Base-by-base conservation (phyloP, 2,113 vertebrate species). In the Hydropotes inermis region DNA sequence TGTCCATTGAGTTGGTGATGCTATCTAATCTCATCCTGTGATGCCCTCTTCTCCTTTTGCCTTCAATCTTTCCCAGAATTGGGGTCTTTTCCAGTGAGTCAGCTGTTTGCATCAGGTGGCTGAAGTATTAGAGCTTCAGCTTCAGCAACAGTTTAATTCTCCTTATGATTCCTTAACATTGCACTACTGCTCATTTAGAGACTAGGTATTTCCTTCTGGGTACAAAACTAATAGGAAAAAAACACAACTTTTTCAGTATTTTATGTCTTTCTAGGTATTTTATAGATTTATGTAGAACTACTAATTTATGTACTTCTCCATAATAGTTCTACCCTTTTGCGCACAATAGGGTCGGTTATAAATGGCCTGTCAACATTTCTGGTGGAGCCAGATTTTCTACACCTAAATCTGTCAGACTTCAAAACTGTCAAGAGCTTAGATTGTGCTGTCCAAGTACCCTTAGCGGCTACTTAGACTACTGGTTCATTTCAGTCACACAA, bases 281-380 rank as follows among this genome's bases (percentile, higher is more conserved):
- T 90, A 39, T 86, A 19, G 78, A 89, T 60, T 91, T 88, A 88
- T 70, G 57, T 57, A 96, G 52, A 88, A 82, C 50, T 70, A 47
- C 8, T 92, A 87, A 52, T 52, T 87, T 95, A 82, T 52, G 50
- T 92, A 58, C 50, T 94, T 94, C 58, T 64, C 23, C 57, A 13
- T 25, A 81, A 30, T 64, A 50, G 54, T 74, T 85, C 30, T 43
- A 91, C 15, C 10, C 39, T 70, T 27, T 76, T 14, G n/a, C 86
- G n/a, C 43, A 91, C n/a, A 95, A 88, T 27, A 91, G 1, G 1
- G 43, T 23, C 76, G 39, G 33, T 50, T 95, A 58, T 85, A 94
- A 96, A 92, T 45, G 27, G 5, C 36, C 33, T 82, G 25, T 14
- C 47, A 93, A 96, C 12, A 17, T 91, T 97, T 88, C 90, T 96